These are phyloP conservation scores for Synanthedon tipuliformis DNA, from an alignment of 2,888 invertebrate genomes.

Conservation along the genomic window DNA sequence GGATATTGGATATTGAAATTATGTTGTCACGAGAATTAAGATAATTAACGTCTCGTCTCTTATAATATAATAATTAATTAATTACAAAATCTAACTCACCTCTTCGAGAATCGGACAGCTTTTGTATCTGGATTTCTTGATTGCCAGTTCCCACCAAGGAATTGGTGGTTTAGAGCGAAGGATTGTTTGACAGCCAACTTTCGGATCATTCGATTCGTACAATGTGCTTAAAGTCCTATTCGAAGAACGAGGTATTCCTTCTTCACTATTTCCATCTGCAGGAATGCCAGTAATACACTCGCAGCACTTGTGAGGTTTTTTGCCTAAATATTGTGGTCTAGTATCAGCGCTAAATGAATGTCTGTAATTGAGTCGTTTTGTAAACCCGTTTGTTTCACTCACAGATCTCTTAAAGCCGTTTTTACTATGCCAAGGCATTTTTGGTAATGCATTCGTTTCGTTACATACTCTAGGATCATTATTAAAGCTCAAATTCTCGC, in stretches of 20 bases:
- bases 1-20: neutral
- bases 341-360: constrained; percentile 63
- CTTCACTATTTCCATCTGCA: constrained; percentile 38
- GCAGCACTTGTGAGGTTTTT: constrained; percentile 60
- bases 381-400: constrained; percentile 60
- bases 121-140: constrained; percentile 81
- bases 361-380: constrained; percentile 58
- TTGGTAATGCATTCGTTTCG: constrained; percentile 56
- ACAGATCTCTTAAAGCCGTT: constrained; percentile 58
- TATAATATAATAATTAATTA: neutral
- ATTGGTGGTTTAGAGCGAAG: constrained; percentile 76
- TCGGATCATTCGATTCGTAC: constrained; percentile 72
- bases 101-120: constrained; percentile 86
- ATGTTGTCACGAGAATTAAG: neutral
- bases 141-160: constrained; percentile 91
- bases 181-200: constrained; percentile 76
- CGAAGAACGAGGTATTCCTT: constrained; percentile 38
- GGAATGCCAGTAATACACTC: constrained; percentile 62
- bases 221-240: constrained; percentile 57
- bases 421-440: constrained; percentile 57
- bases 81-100: constrained; percentile 28
- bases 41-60: neutral
- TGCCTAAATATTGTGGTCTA: constrained; percentile 35
- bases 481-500: constrained; percentile 36
- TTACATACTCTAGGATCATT: constrained; percentile 44